Conservation (phyloP, 2,888 invertebrate genomes). For the Schizaphis graminum region DNA sequence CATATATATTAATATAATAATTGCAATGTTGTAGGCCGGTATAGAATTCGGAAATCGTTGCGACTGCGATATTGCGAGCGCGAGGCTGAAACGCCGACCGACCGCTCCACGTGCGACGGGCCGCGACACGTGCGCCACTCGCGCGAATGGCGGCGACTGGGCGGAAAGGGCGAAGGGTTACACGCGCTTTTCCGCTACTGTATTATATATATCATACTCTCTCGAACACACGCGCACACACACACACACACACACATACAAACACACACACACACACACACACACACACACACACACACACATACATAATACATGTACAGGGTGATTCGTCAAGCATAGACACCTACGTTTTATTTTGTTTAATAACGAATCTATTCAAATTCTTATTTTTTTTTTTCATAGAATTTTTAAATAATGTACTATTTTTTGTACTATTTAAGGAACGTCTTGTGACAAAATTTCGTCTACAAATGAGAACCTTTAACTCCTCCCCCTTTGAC, state of each 20-base stretch:
- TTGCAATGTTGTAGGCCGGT: background rate
- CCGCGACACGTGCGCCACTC: conserved; percentile 48
- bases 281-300: background rate
- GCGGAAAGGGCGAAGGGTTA: background rate
- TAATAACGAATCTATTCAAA: no score
- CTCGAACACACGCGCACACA: background rate
- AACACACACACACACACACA: background rate
- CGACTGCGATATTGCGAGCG: background rate
- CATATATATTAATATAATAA: background rate
- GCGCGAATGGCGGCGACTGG: background rate
- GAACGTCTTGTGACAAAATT: no score
- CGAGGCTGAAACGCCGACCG: background rate
- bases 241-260: no score
- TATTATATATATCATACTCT: background rate
- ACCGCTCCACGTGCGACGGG: conserved; percentile 49
- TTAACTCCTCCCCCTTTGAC: no score
- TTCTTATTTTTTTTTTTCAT: no score
- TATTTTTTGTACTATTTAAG: no score
- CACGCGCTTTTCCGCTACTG: conserved; percentile 49
- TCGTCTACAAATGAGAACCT: no score
- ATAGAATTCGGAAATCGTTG: background rate
- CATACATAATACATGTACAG: no score
- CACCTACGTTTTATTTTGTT: no score
- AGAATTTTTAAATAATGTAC: no score
- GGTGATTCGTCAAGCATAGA: no score